Conservation (phyloP, 2,797 vertebrate genomes). For the Alca torda region DNA sequence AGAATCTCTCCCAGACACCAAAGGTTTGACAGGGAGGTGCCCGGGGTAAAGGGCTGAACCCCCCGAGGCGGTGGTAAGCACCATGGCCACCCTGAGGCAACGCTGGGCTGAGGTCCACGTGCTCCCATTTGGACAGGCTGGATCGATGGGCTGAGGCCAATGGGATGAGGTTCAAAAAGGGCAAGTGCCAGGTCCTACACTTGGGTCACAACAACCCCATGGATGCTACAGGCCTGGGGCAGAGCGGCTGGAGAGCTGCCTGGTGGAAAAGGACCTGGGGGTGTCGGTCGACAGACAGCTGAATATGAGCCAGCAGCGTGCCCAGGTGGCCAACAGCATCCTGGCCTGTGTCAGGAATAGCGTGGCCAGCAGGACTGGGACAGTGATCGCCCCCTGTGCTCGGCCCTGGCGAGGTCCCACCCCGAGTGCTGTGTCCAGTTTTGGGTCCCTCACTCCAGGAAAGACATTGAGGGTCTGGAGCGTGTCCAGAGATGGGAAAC, state of each 20-base stretch:
- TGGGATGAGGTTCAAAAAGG: not conserved
- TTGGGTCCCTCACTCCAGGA: not conserved
- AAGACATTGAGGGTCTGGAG: not conserved
- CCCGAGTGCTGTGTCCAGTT: fast-evolving
- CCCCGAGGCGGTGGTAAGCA: not conserved
- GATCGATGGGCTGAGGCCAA: fast-evolving
- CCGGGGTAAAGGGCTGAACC: not conserved
- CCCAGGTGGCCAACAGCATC: not conserved
- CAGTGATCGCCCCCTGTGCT: not conserved
- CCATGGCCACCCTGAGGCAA: not conserved
- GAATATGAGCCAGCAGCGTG: not conserved
- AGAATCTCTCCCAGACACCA: not conserved
- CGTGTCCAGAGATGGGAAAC: fast-evolving
- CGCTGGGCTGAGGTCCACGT: not conserved
- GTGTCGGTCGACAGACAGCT: fast-evolving
- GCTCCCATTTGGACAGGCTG: not conserved
- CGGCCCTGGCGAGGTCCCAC: fast-evolving
- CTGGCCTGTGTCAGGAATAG: not conserved
- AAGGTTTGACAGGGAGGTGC: not conserved
- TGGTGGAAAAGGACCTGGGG: not conserved
- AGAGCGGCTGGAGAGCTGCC: not conserved
- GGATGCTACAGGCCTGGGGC: fast-evolving
- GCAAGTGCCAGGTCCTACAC: fast-evolving
- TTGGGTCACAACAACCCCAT: fast-evolving
- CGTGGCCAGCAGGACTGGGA: not conserved